Base-by-base conservation (phyloP, 2,888 invertebrate genomes). In the Pyrochroa serraticornis region DNA sequence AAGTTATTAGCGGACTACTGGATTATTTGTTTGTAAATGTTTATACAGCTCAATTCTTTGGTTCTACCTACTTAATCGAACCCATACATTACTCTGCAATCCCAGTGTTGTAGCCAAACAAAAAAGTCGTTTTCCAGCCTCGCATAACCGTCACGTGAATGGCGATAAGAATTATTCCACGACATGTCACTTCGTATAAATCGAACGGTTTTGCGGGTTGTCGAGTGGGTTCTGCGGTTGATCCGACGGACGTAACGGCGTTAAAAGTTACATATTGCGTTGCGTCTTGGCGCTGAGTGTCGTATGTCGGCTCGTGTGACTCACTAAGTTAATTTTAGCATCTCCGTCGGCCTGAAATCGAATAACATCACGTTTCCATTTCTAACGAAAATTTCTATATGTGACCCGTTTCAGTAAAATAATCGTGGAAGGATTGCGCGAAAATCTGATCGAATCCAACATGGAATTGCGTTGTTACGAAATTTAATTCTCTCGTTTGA, bases 251-350 rank as follows among this genome's bases (percentile, higher is more conserved):
- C 39, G 43, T 57, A 57, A 51, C 44, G 43, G 8, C 47, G 51
- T 56, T 49, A 48, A 41, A 44, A 56, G 49, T 58, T 58, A 43
- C 52, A 44, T 65, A 67, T 67, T 69, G 68, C 67, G 66, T 70
- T 67, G 62, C 64, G 62, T 61, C 62, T 55, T 62, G 53, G 63
- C 61, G 62, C 55, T 12, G 62, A 65, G 71, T 73, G 66, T 74
- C 73, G 65, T 63, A 66, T 74, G 67, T 71, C 74, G 66, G 70
- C 66, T 71, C 66, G 58, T 64, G 66, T 74, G 74, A 74, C 68
- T 73, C 74, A 74, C 58, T 64, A 22, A 55, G 69, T 71, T 74
- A 73, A 73, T 72, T 72, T 72, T 70, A 72, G 71, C 72, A 65
- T 64, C 69, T 66, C 64, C 66, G 69, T 66, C 68, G 65, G 65